Conservation (phyloP, 2,888 invertebrate species). For the Ischnus inquisitorius region DNA sequence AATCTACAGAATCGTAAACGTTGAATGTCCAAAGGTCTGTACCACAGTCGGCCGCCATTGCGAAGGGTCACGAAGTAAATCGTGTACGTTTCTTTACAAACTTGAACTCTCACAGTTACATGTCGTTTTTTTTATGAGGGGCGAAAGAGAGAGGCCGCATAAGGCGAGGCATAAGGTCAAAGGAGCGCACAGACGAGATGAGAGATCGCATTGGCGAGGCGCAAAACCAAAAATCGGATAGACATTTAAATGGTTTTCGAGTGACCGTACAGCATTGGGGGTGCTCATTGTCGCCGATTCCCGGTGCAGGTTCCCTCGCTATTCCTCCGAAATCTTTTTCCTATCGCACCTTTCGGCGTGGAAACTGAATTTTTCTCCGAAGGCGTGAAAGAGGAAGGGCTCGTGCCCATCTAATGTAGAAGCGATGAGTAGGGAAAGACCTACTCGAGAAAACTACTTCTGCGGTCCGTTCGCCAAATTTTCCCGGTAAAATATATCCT, state of each 20-base stretch:
- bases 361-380: constrained; percentile 74
- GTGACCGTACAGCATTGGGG: constrained; percentile 70
- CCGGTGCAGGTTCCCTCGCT: constrained; percentile 50
- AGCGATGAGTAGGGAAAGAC: constrained; percentile 31
- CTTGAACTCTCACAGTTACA: not conserved
- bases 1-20: constrained; percentile 28
- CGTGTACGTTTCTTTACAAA: constrained; percentile 7
- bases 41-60: constrained; percentile 7
- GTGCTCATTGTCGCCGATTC: constrained; percentile 49
- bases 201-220: constrained; percentile 50
- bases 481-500: constrained; percentile 1
- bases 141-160: constrained; percentile 31
- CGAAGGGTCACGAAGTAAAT: constrained; percentile 23
- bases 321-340: not conserved
- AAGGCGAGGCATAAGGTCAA: not conserved
- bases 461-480: constrained; percentile 41
- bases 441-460: constrained; percentile 70
- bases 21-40: not conserved
- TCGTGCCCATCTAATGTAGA: constrained; percentile 77
- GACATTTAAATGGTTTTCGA: constrained; percentile 82
- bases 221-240: constrained; percentile 78
- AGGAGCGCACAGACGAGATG: constrained; percentile 18
- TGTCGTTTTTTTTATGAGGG: constrained; percentile 21
- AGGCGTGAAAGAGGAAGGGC: constrained; percentile 80
- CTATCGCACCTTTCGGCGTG: constrained; percentile 34